Conservation (phyloP, 1,140 invertebrate genomes). For the Globodera ellingtonae region DNA sequence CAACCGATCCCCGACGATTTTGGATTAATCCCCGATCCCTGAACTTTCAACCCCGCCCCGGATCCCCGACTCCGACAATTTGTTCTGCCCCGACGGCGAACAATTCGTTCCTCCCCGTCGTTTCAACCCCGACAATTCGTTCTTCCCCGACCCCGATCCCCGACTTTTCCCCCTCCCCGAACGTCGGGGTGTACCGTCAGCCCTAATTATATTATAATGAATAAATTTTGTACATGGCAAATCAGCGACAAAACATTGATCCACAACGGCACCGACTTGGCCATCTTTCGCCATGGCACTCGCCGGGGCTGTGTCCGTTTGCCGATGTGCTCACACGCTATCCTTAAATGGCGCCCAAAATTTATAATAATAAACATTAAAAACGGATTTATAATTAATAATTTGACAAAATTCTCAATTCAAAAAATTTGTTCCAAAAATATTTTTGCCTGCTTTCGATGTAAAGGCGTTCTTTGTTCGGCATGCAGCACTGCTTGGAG, state of each 20-base stretch:
- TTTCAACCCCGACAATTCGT: too few species aligned
- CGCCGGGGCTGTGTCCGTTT: constrained; percentile 56
- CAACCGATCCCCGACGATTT: too few species aligned
- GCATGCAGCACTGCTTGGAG: constrained; percentile 63
- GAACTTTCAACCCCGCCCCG: too few species aligned
- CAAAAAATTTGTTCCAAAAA: constrained; percentile 20
- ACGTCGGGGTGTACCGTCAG: too few species aligned
- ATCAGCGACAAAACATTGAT: constrained; percentile 58
- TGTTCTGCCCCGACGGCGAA: too few species aligned
- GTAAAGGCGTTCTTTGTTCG: constrained; percentile 54
- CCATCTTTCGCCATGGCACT: constrained; percentile 53
- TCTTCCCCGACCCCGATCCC: too few species aligned
- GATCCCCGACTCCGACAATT: too few species aligned
- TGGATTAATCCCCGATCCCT: too few species aligned
- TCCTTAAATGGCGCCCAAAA: constrained; percentile 41
- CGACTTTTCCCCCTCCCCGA: too few species aligned
- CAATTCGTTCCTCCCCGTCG: too few species aligned
- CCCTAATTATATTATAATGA: too few species aligned
- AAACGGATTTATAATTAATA: not conserved
- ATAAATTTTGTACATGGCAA: constrained; percentile 39
- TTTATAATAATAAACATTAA: constrained; percentile 7
- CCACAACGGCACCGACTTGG: constrained; percentile 57
- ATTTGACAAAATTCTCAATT: not conserved
- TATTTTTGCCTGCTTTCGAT: constrained; percentile 59
- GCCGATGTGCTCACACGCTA: constrained; percentile 63